Percentiles rank a stretch among this genome's conserved stretches.
These are phyloP conservation scores for Phengaris arion DNA, from an alignment of 2,888 invertebrate genomes.

Conservation along the genomic window DNA sequence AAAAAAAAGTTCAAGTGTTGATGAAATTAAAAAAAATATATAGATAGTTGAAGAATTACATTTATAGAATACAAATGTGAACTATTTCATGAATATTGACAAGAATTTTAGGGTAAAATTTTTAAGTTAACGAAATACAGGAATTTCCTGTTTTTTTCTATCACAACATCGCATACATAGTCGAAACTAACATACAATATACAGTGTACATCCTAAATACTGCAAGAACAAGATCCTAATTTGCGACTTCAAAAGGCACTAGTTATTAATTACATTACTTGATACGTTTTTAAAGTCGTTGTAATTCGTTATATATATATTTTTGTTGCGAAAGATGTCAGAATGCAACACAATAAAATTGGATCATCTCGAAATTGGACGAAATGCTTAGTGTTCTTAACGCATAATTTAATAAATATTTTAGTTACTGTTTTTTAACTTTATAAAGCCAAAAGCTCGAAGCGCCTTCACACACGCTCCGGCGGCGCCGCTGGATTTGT, in stretches of 20 bases:
- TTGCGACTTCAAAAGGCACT: conserved; percentile 66
- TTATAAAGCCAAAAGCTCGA: background rate
- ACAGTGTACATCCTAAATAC: conserved; percentile 31
- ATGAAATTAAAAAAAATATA: background rate
- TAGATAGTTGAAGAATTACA: background rate
- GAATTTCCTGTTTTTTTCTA: conserved; percentile 35
- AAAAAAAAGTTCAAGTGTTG: background rate
- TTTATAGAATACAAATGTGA: background rate
- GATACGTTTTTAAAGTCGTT: conserved; percentile 57
- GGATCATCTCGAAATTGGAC: conserved; percentile 25
- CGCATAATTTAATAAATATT: conserved; percentile 16
- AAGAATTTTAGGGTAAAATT: background rate
- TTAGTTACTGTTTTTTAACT: background rate
- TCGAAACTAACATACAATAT: conserved; percentile 34
- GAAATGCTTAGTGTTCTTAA: conserved; percentile 21
- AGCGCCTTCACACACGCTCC: background rate
- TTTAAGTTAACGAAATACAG: background rate
- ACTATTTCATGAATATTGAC: background rate
- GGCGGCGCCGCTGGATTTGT: no score
- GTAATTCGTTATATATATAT: conserved; percentile 41
- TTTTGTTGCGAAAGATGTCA: background rate
- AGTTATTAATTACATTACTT: conserved; percentile 53
- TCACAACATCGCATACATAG: conserved; percentile 46
- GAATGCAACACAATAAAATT: conserved; percentile 3
- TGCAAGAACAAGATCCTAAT: conserved; percentile 43